Evolutionary conservation across 2,113 vertebrate genomes (phyloP).

Genomic region (Platycercus adscitus): DNA sequence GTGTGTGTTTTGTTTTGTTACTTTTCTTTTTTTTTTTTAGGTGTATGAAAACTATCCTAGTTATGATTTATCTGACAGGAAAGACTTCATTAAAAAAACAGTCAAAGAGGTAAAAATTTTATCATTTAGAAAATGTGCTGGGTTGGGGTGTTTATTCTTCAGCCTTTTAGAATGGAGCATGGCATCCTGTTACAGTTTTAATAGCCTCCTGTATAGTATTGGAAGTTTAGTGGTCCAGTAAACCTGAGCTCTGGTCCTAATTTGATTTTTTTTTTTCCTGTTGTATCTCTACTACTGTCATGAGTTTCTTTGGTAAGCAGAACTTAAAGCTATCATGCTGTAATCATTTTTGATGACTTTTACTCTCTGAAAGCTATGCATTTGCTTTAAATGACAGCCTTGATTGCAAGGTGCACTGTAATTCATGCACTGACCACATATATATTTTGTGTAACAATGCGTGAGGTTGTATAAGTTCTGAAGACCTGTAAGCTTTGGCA

Average conservation of each 20-base stretch:
- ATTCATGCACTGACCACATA: background rate
- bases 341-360: background rate
- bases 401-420: background rate
- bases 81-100: slow-evolving; percentile 92
- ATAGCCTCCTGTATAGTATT: background rate
- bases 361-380: background rate
- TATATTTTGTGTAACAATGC: background rate
- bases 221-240: background rate
- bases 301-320: background rate
- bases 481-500: background rate
- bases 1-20: background rate
- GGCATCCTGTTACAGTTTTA: background rate
- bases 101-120: slow-evolving; percentile 88
- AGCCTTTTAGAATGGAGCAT: background rate
- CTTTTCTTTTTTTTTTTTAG: slow-evolving; percentile 65
- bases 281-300: background rate
- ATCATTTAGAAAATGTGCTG: background rate
- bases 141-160: background rate
- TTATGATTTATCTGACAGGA: slow-evolving; percentile 88
- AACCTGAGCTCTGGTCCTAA: background rate
- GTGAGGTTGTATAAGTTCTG: background rate
- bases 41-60: slow-evolving; percentile 92
- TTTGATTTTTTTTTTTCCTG: background rate
- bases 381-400: background rate
- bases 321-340: background rate